phyloP scores from a whole-genome alignment of 1,140 invertebrate genomes.

The Bradysia coprophila region DNA sequence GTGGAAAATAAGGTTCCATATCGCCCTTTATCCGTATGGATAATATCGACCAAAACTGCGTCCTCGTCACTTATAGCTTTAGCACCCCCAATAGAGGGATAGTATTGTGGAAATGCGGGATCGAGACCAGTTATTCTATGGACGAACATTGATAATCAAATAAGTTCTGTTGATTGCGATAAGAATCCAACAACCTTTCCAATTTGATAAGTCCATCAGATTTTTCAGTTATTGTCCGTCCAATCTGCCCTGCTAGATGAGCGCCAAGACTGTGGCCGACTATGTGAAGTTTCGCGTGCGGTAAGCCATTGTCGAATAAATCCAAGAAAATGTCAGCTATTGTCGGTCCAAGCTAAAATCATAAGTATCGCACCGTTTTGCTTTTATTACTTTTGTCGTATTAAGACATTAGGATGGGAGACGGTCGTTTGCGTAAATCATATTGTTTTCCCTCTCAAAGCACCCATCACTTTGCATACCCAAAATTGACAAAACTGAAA shows the following conservation, averaged over 20 bases:
- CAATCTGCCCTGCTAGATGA: slow-evolving; percentile 48
- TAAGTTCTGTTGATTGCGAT: too few species aligned
- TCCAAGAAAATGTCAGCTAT: slow-evolving; percentile 16
- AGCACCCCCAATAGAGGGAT: slow-evolving; percentile 29
- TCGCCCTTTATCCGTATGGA: slow-evolving; percentile 42
- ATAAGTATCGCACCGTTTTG: too few species aligned
- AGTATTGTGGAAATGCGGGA: slow-evolving; percentile 38
- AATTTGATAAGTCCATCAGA: slow-evolving; percentile 14
- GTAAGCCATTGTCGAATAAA: slow-evolving; percentile 21
- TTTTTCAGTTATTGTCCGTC: slow-evolving; percentile 22
- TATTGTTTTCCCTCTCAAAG: too few species aligned
- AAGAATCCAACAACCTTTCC: too few species aligned
- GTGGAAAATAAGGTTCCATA: slow-evolving; percentile 33
- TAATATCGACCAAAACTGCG: slow-evolving; percentile 44
- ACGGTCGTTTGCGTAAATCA: too few species aligned
- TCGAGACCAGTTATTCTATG: slow-evolving; percentile 35
- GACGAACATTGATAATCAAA: too few species aligned
- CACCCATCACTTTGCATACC: too few species aligned
- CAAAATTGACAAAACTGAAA: too few species aligned
- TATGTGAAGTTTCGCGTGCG: slow-evolving; percentile 36
- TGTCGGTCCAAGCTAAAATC: slow-evolving; percentile 13
- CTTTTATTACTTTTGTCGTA: too few species aligned
- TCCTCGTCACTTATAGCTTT: slow-evolving; percentile 41
- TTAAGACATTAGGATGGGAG: too few species aligned
- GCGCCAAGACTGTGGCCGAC: slow-evolving; percentile 59